Evolutionary conservation across 2,888 invertebrate species (phyloP).

Genomic region (Mesorhabditis sp.): DNA sequence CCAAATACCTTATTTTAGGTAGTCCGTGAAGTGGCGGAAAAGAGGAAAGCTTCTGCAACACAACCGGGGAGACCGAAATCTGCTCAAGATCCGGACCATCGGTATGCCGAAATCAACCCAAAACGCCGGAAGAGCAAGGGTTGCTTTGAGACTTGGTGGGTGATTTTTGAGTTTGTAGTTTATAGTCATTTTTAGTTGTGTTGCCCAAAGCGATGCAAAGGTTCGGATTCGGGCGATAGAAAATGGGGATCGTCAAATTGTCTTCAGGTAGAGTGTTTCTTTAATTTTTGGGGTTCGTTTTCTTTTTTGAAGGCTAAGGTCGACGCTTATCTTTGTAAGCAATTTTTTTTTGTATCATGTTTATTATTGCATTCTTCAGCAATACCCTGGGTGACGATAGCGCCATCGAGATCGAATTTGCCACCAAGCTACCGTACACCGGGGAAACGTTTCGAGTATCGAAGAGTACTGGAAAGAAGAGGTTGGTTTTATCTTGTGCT

Average conservation of each 20-base stretch:
- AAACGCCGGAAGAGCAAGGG: background rate
- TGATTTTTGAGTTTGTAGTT: background rate
- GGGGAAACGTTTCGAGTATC: background rate
- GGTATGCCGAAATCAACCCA: background rate
- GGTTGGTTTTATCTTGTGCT: background rate
- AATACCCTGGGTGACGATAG: background rate
- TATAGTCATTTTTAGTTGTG: background rate
- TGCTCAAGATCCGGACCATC: background rate
- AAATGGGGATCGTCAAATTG: too few species aligned
- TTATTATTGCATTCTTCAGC: background rate
- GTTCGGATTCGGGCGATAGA: conserved; percentile 2
- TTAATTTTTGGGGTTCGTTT: too few species aligned
- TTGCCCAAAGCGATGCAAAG: background rate
- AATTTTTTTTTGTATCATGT: too few species aligned
- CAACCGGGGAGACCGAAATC: background rate
- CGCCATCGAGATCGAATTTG: background rate
- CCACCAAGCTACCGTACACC: background rate
- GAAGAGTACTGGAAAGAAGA: background rate
- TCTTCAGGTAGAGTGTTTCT: too few species aligned
- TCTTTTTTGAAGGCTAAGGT: too few species aligned
- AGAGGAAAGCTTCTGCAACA: background rate
- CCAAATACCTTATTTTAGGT: background rate
- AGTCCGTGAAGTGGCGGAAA: background rate
- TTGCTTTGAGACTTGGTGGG: background rate
- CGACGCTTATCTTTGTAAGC: too few species aligned